Evolutionary conservation across 2,113 vertebrate species (phyloP).

Genomic region (Cricetomys ansorgei): DNA sequence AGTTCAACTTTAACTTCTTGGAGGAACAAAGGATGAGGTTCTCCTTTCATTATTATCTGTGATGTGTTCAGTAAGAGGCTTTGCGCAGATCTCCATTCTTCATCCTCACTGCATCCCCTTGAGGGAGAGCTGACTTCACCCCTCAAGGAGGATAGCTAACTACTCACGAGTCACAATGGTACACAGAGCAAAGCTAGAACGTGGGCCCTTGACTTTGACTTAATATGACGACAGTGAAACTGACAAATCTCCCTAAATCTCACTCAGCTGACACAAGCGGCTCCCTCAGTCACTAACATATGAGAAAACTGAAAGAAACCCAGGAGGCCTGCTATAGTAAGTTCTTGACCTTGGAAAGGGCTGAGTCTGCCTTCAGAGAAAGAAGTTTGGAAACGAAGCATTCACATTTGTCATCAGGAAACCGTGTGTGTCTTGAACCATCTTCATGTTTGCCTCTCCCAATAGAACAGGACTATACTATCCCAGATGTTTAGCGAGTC

Average conservation of each 20-base stretch:
- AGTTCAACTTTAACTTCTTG: background rate
- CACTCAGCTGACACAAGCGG: background rate
- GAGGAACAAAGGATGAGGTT: background rate
- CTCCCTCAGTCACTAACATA: background rate
- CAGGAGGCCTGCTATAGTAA: background rate
- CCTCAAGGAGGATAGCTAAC: background rate
- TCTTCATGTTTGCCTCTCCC: background rate
- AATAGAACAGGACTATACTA: background rate
- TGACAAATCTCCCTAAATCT: background rate
- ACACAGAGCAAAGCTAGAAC: background rate
- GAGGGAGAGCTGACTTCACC: background rate
- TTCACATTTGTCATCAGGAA: background rate
- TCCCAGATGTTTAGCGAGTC: background rate
- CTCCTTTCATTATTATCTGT: background rate
- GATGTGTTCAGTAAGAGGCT: background rate
- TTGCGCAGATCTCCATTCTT: background rate
- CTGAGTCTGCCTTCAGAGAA: background rate
- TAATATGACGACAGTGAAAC: background rate
- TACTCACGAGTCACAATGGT: background rate
- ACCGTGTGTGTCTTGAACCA: background rate
- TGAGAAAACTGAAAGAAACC: accelerated
- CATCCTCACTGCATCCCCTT: background rate
- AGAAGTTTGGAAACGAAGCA: background rate
- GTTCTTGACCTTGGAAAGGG: background rate
- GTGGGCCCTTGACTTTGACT: background rate